Conservation (phyloP, 2,113 vertebrate species). For the Paedocypris sp. region DNA sequence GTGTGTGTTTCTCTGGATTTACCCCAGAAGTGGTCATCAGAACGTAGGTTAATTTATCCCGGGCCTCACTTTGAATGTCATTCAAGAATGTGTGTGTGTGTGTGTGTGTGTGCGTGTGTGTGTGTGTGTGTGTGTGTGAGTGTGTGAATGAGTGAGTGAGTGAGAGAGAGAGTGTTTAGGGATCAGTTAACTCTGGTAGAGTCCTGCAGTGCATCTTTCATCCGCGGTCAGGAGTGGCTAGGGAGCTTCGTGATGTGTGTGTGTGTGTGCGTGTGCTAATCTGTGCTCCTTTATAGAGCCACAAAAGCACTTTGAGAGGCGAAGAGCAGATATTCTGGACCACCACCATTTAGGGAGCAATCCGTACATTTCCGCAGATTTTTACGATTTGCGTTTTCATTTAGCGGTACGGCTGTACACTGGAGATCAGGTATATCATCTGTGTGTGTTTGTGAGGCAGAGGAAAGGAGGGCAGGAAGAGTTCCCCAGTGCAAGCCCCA, state of each 20-base stretch:
- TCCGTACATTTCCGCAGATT: too few relatives aligned
- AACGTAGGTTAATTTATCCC: too few relatives aligned
- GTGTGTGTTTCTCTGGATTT: too few relatives aligned
- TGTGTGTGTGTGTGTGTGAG: too few relatives aligned
- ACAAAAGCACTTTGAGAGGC: neutral
- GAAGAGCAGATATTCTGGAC: neutral
- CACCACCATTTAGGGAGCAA: too few relatives aligned
- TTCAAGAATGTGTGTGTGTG: too few relatives aligned
- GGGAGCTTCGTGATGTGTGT: neutral
- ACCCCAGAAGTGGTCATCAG: too few relatives aligned
- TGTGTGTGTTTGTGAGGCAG: conserved; percentile 11
- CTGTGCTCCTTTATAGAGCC: neutral
- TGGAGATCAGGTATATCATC: too few relatives aligned
- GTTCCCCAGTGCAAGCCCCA: conserved; percentile 62
- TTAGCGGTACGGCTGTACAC: too few relatives aligned
- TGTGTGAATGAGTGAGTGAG: neutral
- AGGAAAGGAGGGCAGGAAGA: conserved; percentile 48
- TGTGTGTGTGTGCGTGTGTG: too few relatives aligned
- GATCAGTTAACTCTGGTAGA: neutral
- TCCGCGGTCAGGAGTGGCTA: neutral
- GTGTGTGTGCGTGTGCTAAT: neutral
- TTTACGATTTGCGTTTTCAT: too few relatives aligned
- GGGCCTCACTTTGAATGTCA: too few relatives aligned
- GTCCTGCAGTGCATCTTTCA: neutral
- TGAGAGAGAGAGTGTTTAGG: neutral